A percentile compares a stretch with the other conserved stretches of the same genome.
These are phyloP conservation scores for Sciurus niger DNA, from an alignment of 2,113 vertebrate genomes.

Conservation along the genomic window DNA sequence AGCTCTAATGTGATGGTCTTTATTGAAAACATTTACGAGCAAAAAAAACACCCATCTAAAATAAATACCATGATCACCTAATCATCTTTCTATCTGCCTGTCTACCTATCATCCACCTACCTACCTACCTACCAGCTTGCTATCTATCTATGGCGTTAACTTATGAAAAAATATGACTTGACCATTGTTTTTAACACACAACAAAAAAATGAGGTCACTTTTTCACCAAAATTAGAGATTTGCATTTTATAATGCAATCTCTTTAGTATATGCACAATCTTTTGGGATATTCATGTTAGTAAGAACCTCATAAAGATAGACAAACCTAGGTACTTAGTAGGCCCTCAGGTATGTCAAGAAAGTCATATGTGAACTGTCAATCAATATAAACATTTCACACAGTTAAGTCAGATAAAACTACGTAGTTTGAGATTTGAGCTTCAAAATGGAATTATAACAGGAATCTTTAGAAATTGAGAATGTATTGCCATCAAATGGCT, in stretches of 20 bases:
- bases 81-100: neutral
- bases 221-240: neutral
- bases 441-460: neutral
- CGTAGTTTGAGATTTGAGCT: neutral
- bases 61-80: neutral
- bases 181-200: neutral
- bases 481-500: neutral
- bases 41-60: slow-evolving; percentile 10
- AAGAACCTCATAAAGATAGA: neutral
- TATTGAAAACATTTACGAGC: neutral
- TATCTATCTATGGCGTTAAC: neutral
- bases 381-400: neutral
- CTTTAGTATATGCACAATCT: neutral
- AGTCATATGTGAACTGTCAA: neutral
- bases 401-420: slow-evolving; percentile 35
- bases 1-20: neutral
- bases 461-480: neutral
- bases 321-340: neutral
- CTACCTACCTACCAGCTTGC: neutral
- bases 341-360: neutral
- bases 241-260: neutral
- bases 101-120: neutral
- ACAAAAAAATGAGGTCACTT: neutral
- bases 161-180: neutral
- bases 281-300: neutral